phyloP scores from a whole-genome alignment of 1,140 invertebrate genomes.

The Campodea augens region DNA sequence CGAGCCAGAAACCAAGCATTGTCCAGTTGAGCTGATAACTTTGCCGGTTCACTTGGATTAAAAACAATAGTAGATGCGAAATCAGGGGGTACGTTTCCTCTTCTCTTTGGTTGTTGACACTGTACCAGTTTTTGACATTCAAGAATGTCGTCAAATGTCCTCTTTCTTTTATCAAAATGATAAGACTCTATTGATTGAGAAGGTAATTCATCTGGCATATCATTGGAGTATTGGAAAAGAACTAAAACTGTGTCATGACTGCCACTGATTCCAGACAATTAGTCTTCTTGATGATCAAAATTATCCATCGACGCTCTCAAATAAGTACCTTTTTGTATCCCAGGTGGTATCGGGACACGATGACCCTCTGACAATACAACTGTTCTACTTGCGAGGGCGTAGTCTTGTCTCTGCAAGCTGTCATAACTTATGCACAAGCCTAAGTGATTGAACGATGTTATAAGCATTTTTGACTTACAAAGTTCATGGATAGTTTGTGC shows the following conservation, averaged over 20 bases:
- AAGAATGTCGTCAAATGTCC: too few relatives aligned
- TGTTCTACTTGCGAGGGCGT: constrained; percentile 1
- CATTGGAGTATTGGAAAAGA: not conserved
- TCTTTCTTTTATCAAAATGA: not conserved
- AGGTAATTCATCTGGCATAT: not conserved
- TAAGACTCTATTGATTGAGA: not conserved
- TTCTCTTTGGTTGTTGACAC: too few relatives aligned
- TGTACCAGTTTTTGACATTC: too few relatives aligned
- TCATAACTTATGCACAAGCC: constrained; percentile 3
- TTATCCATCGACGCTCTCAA: constrained; percentile 3
- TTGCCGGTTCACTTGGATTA: constrained; percentile 1
- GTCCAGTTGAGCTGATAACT: not conserved
- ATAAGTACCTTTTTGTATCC: not conserved
- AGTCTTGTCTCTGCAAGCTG: not conserved
- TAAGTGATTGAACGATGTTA: not conserved
- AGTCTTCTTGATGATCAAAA: constrained; percentile 4
- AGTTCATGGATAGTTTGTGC: constrained; percentile 1
- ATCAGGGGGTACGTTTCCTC: too few relatives aligned
- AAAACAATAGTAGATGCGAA: too few relatives aligned
- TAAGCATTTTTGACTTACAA: constrained; percentile 1
- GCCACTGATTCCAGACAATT: constrained; percentile 3
- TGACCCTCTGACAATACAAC: not conserved
- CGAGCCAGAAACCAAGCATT: not conserved
- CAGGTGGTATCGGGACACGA: constrained; percentile 2
- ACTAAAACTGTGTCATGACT: constrained; percentile 6